Conservation (phyloP, 2,888 invertebrate species). For the Chaetoderma sp. region DNA sequence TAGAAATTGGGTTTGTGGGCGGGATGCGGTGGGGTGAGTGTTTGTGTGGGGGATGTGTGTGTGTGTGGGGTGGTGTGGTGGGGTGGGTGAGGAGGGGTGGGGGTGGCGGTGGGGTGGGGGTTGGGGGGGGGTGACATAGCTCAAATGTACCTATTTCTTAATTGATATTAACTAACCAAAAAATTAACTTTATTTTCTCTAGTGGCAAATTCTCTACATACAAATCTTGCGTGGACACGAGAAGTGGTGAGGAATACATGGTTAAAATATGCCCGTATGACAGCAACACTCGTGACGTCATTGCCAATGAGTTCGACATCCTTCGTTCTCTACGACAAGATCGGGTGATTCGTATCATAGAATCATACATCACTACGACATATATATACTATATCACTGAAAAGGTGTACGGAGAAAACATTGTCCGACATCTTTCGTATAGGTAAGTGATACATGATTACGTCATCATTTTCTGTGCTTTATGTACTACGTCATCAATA, state of each 20-base stretch:
- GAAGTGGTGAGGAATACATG: conserved; percentile 74
- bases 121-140: no score
- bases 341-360: conserved; percentile 77
- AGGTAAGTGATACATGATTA: no score
- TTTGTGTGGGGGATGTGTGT: no score
- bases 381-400: conserved; percentile 70
- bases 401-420: conserved; percentile 85
- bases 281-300: conserved; percentile 68
- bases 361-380: conserved; percentile 70
- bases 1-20: no score
- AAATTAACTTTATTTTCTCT: conserved; percentile 39
- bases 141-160: no score
- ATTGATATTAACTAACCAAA: no score
- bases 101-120: no score
- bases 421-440: conserved; percentile 87
- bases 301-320: conserved; percentile 86
- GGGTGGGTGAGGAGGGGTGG: no score
- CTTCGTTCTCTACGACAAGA: conserved; percentile 84
- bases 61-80: no score
- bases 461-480: no score
- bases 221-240: background rate
- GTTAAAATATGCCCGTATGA: conserved; percentile 78
- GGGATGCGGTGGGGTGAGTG: no score
- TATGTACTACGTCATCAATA: no score
- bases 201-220: conserved; percentile 90